These are phyloP conservation scores for Neodiprion lecontei DNA, from an alignment of 1,140 invertebrate genomes.

Conservation along the genomic window DNA sequence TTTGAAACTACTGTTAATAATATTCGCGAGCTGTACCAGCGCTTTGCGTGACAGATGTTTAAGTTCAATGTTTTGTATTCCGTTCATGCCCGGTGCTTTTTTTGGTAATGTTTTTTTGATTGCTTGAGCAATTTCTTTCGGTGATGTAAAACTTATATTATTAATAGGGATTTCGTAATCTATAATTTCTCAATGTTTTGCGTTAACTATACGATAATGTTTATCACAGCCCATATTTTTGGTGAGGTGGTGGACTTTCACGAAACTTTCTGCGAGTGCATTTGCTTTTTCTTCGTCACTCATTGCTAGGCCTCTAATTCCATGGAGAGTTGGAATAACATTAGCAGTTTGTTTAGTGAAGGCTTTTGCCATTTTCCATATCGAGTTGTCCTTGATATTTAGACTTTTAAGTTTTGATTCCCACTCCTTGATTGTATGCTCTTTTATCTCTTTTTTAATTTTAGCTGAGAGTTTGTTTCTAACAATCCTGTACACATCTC, in stretches of 20 bases:
- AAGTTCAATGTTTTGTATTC: slow-evolving; percentile 8
- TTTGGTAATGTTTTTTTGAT: slow-evolving; percentile 10
- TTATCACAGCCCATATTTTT: slow-evolving; percentile 4
- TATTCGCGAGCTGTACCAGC: slow-evolving; percentile 1
- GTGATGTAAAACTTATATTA: too few species aligned
- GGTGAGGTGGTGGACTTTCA: slow-evolving; percentile 19
- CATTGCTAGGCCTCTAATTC: neutral
- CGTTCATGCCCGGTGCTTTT: slow-evolving; percentile 14
- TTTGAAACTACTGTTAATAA: slow-evolving; percentile 7
- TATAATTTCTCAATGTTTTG: too few species aligned
- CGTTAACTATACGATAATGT: too few species aligned
- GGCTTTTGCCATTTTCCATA: slow-evolving; percentile 25
- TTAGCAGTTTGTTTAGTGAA: slow-evolving; percentile 13
- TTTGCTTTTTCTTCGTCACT: slow-evolving; percentile 20
- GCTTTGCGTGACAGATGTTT: slow-evolving; percentile 10
- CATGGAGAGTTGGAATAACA: slow-evolving; percentile 14
- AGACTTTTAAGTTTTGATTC: slow-evolving; percentile 22
- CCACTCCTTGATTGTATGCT: slow-evolving; percentile 17
- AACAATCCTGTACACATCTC: neutral
- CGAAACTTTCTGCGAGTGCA: slow-evolving; percentile 13
- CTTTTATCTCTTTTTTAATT: slow-evolving; percentile 13
- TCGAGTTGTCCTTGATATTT: slow-evolving; percentile 24
- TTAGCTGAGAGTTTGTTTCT: slow-evolving; percentile 14
- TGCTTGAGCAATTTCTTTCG: neutral
- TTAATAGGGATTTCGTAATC: too few species aligned